Evolutionary conservation across 1,140 invertebrate genomes (phyloP), one percentile per base, ranked within the genome.

Genomic region (Drosophila ohnishii): DNA sequence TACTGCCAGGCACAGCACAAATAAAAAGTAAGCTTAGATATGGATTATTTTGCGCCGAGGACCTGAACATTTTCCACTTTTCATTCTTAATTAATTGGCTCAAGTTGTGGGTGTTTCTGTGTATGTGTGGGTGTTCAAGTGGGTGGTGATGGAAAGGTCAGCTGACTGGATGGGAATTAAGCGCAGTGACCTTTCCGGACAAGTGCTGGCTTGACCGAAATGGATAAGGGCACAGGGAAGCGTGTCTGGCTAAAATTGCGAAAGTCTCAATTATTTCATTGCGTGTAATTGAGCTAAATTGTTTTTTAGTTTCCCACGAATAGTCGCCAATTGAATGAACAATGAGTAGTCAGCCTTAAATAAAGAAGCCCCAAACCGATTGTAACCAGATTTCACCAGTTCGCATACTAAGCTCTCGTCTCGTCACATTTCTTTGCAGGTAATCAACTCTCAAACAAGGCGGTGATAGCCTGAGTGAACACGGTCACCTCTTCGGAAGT

Each of bases 1-100:
- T 97, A 97, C 94, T 98, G 97, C 95, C 96, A 97, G 94, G 97
- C 96, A 93, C 96, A 97, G 96, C 96, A 97, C 96, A 97, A 97
- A 96, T 97, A 97, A 95, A 95, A 92, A 91, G 90, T 91, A 71
- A 91, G 90, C 70, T 25, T 22, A 11, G 53, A 44, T 42, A 40
- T 19, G 39, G 11, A 10, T 25, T 25, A 14, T 34, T 19, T 42
- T 8, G 2, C 0, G 13, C 5, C 16, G 11, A 35, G 40, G 22
- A 35, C 44, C n/a, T 25, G 25, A 9, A 11, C 45, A 30, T 44
- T 39, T 57, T 48, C 34, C 39, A 30, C 30, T 22, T 35, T 59
- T 35, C 11, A 10, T 19, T 34, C 7, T n/a, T 39, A 59, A 71
- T 71, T 71, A 72, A 71, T 71, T 71, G 44, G 44, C 67, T 71